Percentiles rank a stretch among this genome's conserved stretches.
Conservation (phyloP, 2,797 vertebrate species). For the Oryzias sinensis region DNA sequence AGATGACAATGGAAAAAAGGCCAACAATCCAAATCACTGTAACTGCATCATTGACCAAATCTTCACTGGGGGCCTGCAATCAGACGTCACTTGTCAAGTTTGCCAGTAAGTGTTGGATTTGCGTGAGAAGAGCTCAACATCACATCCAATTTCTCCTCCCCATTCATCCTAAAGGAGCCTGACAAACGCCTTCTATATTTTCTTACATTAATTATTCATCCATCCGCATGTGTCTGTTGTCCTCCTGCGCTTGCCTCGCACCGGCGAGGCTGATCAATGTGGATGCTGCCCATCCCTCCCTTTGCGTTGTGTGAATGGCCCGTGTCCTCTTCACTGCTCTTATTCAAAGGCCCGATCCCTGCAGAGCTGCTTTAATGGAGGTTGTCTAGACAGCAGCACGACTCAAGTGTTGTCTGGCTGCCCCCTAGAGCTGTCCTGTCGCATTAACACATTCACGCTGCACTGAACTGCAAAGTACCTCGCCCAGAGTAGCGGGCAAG, state of each 20-base stretch:
- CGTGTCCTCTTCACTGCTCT: constrained; percentile 40
- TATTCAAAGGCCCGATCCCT: constrained; percentile 61
- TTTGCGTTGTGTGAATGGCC: constrained; percentile 27
- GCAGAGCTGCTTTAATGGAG: constrained; percentile 50
- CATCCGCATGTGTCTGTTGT: constrained; percentile 13
- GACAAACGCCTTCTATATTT: not conserved
- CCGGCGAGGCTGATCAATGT: constrained; percentile 18
- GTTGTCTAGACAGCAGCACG: constrained; percentile 65
- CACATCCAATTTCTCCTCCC: constrained; percentile 5
- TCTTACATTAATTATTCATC: constrained; percentile 6
- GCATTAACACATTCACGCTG: constrained; percentile 63
- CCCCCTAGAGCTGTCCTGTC: constrained; percentile 69
- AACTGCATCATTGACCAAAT: constrained; percentile 99
- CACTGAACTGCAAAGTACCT: constrained; percentile 62
- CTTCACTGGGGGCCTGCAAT: constrained; percentile 95
- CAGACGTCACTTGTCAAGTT: constrained; percentile 96
- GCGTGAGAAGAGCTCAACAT: constrained; percentile 1
- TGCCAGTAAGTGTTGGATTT: constrained; percentile 86
- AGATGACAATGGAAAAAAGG: constrained; percentile 97
- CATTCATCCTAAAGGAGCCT: constrained; percentile 10
- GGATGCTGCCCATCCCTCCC: constrained; percentile 21
- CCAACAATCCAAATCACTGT: constrained; percentile 98
- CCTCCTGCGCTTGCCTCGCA: constrained; percentile 2
- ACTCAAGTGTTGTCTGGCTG: constrained; percentile 51
- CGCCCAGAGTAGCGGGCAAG: constrained; percentile 30